These are phyloP conservation scores for Phortica magna DNA, from an alignment of 2,888 invertebrate species.

Conservation along the genomic window DNA sequence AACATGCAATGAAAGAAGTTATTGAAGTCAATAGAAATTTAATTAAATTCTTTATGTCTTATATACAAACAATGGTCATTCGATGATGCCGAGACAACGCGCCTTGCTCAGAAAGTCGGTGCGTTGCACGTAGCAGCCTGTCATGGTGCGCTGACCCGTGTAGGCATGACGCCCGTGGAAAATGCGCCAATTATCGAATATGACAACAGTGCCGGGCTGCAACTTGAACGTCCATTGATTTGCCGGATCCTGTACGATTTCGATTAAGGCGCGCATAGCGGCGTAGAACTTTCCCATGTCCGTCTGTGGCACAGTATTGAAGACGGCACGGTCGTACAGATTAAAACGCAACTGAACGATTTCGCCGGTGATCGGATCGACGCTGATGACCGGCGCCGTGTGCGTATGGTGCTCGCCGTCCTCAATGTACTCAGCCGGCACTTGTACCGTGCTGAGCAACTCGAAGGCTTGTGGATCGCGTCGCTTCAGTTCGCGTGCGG, in stretches of 20 bases:
- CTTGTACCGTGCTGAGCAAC: constrained; percentile 80
- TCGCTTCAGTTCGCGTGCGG: constrained; percentile 80
- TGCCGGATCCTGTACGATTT: constrained; percentile 79
- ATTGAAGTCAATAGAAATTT: neutral
- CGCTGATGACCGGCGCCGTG: constrained; percentile 81
- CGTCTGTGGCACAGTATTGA: constrained; percentile 79
- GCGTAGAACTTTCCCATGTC: constrained; percentile 82
- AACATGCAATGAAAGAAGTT: too few species aligned
- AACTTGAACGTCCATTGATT: constrained; percentile 82
- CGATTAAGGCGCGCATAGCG: constrained; percentile 80
- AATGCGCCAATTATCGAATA: constrained; percentile 89
- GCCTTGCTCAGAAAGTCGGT: constrained; percentile 85
- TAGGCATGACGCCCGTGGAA: constrained; percentile 86
- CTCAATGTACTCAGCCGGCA: constrained; percentile 84
- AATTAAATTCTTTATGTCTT: neutral
- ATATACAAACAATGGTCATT: constrained; percentile 46
- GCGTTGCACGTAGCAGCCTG: constrained; percentile 86
- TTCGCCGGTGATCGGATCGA: constrained; percentile 80
- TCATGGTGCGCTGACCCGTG: constrained; percentile 83
- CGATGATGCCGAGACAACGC: constrained; percentile 78
- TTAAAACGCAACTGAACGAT: constrained; percentile 85
- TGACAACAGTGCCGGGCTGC: constrained; percentile 84
- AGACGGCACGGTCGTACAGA: constrained; percentile 85
- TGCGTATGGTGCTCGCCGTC: constrained; percentile 81
- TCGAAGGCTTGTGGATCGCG: constrained; percentile 81